These are phyloP conservation scores for Esox masquinongy DNA, from an alignment of 2,797 vertebrate species.

Conservation along the genomic window DNA sequence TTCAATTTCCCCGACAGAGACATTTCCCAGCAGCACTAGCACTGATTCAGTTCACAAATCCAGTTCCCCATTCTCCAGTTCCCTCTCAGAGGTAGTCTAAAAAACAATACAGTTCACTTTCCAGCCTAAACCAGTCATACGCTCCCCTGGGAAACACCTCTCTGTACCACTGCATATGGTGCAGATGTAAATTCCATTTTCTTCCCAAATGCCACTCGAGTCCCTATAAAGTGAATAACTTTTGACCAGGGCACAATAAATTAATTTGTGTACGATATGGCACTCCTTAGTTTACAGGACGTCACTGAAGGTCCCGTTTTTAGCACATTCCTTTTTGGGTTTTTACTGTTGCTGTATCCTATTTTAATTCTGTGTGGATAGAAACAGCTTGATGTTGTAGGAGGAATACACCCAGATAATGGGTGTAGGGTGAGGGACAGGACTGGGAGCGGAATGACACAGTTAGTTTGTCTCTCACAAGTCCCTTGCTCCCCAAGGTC, in stretches of 20 bases:
- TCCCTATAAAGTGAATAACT: too few species aligned
- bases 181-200: too few species aligned
- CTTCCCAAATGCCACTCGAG: too few species aligned
- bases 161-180: too few species aligned
- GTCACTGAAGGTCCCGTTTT: too few species aligned
- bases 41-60: too few species aligned
- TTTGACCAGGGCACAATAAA: too few species aligned
- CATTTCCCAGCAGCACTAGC: constrained; percentile 63
- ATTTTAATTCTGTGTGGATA: constrained; percentile 5
- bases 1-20: constrained; percentile 69
- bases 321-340: neutral
- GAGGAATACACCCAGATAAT: constrained; percentile 64
- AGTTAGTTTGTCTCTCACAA: constrained; percentile 75
- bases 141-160: too few species aligned
- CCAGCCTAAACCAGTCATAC: too few species aligned
- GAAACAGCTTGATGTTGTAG: constrained; percentile 71
- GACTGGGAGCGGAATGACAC: constrained; percentile 71
- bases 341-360: constrained; percentile 45
- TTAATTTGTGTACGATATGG: too few species aligned
- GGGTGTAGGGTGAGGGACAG: constrained; percentile 71
- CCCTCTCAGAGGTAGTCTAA: neutral
- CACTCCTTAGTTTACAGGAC: too few species aligned
- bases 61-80: constrained; percentile 31
- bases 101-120: too few species aligned
- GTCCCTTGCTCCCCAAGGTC: constrained; percentile 69